phyloP scores from a whole-genome alignment of 2,113 vertebrate species.

The Aegithalos caudatus region DNA sequence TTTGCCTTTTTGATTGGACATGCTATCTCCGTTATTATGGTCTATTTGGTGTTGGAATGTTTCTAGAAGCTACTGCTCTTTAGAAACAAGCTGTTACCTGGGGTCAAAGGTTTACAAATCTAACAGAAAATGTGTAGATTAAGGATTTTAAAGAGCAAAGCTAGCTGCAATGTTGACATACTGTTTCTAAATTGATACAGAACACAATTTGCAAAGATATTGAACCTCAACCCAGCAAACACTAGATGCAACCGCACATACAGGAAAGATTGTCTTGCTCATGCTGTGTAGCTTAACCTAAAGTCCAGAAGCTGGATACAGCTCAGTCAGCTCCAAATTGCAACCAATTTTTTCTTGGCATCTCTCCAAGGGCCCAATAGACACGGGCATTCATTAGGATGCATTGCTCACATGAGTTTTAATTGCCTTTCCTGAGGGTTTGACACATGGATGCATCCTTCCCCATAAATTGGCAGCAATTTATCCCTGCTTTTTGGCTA shows the following conservation, averaged over 20 bases:
- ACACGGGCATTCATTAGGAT: background rate
- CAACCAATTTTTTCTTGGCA: background rate
- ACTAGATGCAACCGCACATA: background rate
- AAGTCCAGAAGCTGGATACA: background rate
- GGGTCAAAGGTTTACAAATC: background rate
- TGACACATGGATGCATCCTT: background rate
- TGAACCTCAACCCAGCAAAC: background rate
- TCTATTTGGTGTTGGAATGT: background rate
- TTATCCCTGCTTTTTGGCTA: background rate
- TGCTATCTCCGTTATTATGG: background rate
- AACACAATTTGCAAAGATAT: background rate
- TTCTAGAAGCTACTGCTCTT: background rate
- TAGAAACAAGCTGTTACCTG: background rate
- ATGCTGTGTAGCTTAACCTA: background rate
- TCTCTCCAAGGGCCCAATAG: background rate
- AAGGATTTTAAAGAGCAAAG: background rate
- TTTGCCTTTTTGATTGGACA: background rate
- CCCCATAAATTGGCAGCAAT: background rate
- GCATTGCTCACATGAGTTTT: background rate
- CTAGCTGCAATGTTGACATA: background rate
- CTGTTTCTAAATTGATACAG: background rate
- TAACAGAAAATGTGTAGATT: background rate
- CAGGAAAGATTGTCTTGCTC: background rate
- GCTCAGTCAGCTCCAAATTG: background rate
- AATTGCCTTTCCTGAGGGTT: background rate